Conservation (phyloP, 2,888 invertebrate genomes). For the Brachypalpus laphriformis region DNA sequence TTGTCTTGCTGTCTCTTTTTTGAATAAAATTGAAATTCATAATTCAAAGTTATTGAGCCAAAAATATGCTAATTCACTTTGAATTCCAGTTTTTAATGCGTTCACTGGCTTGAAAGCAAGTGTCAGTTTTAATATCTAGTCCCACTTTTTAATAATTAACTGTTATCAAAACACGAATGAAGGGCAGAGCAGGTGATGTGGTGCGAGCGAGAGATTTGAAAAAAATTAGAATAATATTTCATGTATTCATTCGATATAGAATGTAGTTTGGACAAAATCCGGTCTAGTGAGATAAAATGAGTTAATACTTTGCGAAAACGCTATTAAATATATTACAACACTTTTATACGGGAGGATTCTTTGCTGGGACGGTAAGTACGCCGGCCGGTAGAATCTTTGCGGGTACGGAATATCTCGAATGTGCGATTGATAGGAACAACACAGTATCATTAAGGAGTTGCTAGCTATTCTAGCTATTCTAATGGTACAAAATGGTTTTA, state of each 20-base stretch:
- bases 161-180: neutral
- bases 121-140: conserved; percentile 39
- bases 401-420: neutral
- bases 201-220: neutral
- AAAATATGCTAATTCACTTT: conserved; percentile 35
- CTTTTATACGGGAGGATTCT: neutral
- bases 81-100: conserved; percentile 39
- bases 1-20: neutral
- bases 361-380: neutral
- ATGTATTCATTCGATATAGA: conserved; percentile 1
- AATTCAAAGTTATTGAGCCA: conserved; percentile 42
- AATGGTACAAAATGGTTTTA: neutral
- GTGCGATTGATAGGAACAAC: neutral
- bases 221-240: conserved; percentile 2
- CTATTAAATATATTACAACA: neutral
- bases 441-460: neutral
- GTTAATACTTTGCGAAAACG: neutral
- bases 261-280: conserved; percentile 18
- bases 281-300: neutral
- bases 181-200: neutral
- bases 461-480: too few species aligned
- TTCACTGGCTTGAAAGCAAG: conserved; percentile 59
- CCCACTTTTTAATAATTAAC: conserved; percentile 3
- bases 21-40: conserved; percentile 36
- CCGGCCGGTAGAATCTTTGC: neutral